phyloP scores from a whole-genome alignment of 2,888 invertebrate genomes.

The Caenorhabditis imperialis region DNA sequence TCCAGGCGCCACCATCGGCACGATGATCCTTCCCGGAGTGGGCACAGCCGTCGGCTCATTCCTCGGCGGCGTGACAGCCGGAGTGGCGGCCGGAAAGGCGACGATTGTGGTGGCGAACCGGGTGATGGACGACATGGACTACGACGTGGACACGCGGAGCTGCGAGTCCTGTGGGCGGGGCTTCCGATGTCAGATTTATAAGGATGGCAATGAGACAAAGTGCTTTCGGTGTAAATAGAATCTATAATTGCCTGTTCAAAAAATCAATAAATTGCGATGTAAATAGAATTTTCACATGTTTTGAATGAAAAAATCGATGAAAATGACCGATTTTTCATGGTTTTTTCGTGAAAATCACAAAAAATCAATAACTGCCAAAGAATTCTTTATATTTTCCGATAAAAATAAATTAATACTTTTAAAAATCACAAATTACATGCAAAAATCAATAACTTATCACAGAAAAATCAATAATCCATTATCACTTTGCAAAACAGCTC shows the following conservation, averaged over 20 bases:
- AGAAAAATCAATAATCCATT: neutral
- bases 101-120: constrained; percentile 24
- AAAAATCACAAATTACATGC: constrained; percentile 3
- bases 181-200: constrained; percentile 30
- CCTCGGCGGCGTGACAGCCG: constrained; percentile 25
- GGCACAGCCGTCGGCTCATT: constrained; percentile 35
- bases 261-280: neutral
- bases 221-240: constrained; percentile 36
- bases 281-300: too few species aligned
- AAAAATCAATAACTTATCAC: too few species aligned
- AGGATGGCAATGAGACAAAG: constrained; percentile 22
- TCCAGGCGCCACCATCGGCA: constrained; percentile 32
- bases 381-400: too few species aligned
- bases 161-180: constrained; percentile 42
- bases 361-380: too few species aligned
- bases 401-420: constrained; percentile 4
- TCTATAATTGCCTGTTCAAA: too few species aligned
- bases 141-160: constrained; percentile 39
- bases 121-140: constrained; percentile 26
- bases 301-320: too few species aligned
- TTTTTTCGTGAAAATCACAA: too few species aligned
- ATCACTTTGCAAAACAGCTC: constrained; percentile 17
- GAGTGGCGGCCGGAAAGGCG: constrained; percentile 24
- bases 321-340: too few species aligned
- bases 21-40: constrained; percentile 26